Evolutionary conservation across 2,113 vertebrate genomes (phyloP), one percentile per base, ranked within the genome.

Genomic region (Sinocyclocheilus grahami): DNA sequence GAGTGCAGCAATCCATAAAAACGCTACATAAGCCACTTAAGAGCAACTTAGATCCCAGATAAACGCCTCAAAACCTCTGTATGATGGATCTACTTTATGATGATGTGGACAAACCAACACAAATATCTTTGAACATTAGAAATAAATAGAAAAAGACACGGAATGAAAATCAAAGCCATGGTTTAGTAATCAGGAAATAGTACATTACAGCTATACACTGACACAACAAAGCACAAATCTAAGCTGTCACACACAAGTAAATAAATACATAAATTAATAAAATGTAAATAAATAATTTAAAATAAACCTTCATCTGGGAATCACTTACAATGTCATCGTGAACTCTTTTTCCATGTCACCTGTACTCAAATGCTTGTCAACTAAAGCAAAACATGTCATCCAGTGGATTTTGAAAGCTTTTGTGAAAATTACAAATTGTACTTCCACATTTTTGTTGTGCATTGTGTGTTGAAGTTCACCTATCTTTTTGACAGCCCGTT

Each of bases 11-110:
- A 86, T 79, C 48, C 82, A 82, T 87, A 81, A 85, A 72, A 85
- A 78, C 24, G 42, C 53, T 82, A 72, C 27, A 24, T 14, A 82
- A 85, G 72, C 83, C 74, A 82, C 78, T 85, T 87, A 82, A 16
- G 14, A 81, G 46, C 37, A 24, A 82, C 22, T 89, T 62, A 85
- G 60, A 63, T 60, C 85, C 33, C 62, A 51, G 83, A 76, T 74
- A 67, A 22, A 58, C 6, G 7, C 39, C 24, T 46, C 27, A 65
- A 39, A 79, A 81, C 12, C 67, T n/a, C 46, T 22, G 24, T 58
- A n/a, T 78, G 39, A 75, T 48, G 71, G 5, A 74, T 39, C 71
- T 14, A 42, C 5, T 24, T 39, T 39, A 27, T 65, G 3, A 46
- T 65, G 78, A 81, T 46, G 60, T 65, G 14, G 46, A 60, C 37